These are phyloP conservation scores for Danionella dracula DNA, from an alignment of 2,797 vertebrate species.

Conservation along the genomic window DNA sequence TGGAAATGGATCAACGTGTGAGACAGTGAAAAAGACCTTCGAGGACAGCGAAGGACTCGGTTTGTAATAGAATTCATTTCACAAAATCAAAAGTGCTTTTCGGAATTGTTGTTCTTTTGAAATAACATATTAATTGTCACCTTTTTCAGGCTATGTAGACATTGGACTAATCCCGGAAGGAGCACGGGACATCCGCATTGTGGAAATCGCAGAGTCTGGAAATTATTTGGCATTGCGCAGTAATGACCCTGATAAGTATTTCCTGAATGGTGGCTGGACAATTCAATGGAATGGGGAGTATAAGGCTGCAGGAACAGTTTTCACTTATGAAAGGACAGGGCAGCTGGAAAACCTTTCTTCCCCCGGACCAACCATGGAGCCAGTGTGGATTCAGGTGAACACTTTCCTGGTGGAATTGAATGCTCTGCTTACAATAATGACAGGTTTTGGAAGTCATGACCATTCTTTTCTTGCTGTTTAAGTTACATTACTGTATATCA, in stretches of 20 bases:
- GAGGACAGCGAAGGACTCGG: constrained; percentile 84
- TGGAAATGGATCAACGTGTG: constrained; percentile 89
- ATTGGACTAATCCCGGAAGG: constrained; percentile 90
- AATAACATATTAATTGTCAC: not conserved
- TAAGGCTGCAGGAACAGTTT: constrained; percentile 85
- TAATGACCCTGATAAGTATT: constrained; percentile 83
- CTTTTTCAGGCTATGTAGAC: constrained; percentile 83
- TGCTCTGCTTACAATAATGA: not conserved
- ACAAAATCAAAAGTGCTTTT: not conserved
- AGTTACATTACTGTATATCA: no score
- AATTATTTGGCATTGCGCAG: constrained; percentile 90
- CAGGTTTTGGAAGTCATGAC: not conserved
- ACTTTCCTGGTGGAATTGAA: not conserved
- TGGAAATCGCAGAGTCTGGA: constrained; percentile 84
- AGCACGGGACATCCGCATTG: constrained; percentile 83
- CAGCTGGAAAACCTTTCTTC: constrained; percentile 91
- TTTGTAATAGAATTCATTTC: constrained; percentile 53
- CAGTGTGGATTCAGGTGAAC: constrained; percentile 93
- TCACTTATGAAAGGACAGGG: constrained; percentile 83
- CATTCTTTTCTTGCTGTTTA: not conserved
- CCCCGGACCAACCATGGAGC: constrained; percentile 85
- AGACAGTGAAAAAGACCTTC: constrained; percentile 83
- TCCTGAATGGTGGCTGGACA: constrained; percentile 91
- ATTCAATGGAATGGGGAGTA: constrained; percentile 97
- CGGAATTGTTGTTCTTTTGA: not conserved